phyloP scores from a whole-genome alignment of 2,113 vertebrate species.

The Prolemur simus region DNA sequence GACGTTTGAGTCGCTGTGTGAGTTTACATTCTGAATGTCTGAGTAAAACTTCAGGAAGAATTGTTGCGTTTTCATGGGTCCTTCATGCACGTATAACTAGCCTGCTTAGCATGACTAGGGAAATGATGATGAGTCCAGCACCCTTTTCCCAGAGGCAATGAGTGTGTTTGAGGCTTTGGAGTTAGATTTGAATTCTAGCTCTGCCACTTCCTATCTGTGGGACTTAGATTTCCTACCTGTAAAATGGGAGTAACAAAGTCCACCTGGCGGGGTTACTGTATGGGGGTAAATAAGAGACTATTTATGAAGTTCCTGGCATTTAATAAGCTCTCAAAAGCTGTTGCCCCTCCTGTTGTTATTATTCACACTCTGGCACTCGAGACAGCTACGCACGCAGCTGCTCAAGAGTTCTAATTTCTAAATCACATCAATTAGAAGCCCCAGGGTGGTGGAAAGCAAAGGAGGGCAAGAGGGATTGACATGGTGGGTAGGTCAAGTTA shows the following conservation, averaged over 20 bases:
- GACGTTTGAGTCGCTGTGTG: neutral
- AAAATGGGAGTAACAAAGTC: neutral
- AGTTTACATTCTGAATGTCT: neutral
- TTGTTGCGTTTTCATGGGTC: neutral
- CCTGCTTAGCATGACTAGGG: neutral
- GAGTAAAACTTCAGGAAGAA: neutral
- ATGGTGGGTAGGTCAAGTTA: neutral
- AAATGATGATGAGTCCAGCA: no score
- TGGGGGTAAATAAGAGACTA: neutral
- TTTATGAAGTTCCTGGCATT: neutral
- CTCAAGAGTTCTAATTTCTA: constrained; percentile 13
- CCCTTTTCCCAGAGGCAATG: neutral
- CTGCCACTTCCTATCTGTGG: neutral
- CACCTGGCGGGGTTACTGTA: neutral
- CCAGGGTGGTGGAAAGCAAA: neutral
- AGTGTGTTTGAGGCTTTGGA: neutral
- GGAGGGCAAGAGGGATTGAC: no score
- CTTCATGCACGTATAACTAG: neutral
- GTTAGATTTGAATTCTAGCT: neutral
- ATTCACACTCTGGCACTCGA: neutral
- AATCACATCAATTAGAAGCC: neutral
- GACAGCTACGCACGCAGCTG: neutral
- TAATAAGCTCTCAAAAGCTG: neutral
- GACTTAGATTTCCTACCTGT: neutral
- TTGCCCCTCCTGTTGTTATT: neutral